These are phyloP conservation scores for Lepidurus couesii DNA, from an alignment of 1,140 invertebrate genomes.

Conservation along the genomic window DNA sequence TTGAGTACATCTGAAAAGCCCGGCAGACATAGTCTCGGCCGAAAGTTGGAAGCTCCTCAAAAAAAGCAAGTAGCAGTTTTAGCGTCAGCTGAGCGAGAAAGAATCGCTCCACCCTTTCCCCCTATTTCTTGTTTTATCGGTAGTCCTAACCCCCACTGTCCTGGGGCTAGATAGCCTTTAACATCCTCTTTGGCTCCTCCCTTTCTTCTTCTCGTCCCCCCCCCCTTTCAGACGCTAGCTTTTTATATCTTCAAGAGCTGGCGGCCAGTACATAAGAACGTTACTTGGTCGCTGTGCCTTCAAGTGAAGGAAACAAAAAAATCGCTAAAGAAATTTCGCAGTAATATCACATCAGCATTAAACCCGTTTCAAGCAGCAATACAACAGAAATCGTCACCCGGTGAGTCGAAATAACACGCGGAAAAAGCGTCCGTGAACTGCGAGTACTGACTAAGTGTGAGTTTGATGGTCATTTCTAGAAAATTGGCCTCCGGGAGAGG, in stretches of 20 bases:
- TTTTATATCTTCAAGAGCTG: not conserved
- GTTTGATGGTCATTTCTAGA: too few species aligned
- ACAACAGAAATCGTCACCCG: too few species aligned
- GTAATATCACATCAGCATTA: too few species aligned
- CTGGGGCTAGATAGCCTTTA: not conserved
- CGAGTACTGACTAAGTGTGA: too few species aligned
- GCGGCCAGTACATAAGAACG: not conserved
- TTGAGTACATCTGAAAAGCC: conserved; percentile 5
- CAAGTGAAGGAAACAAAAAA: not conserved
- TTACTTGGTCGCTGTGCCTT: not conserved
- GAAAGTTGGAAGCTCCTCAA: not conserved
- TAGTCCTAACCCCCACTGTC: not conserved
- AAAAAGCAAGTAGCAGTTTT: conserved; percentile 19
- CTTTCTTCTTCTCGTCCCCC: not conserved
- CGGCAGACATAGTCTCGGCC: not conserved
- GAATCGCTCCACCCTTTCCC: conserved; percentile 2
- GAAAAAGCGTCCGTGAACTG: too few species aligned
- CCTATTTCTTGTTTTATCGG: conserved; percentile 6
- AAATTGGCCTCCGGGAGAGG: too few species aligned
- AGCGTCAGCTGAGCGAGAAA: conserved; percentile 20
- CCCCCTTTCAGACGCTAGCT: not conserved
- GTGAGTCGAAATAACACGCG: too few species aligned
- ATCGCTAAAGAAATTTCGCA: not conserved
- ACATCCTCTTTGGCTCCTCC: not conserved
- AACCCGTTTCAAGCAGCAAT: too few species aligned